A percentile compares a stretch with the other conserved stretches of the same genome.
Conservation (phyloP, 2,888 invertebrate genomes). For the Ochlodes sylvanus region DNA sequence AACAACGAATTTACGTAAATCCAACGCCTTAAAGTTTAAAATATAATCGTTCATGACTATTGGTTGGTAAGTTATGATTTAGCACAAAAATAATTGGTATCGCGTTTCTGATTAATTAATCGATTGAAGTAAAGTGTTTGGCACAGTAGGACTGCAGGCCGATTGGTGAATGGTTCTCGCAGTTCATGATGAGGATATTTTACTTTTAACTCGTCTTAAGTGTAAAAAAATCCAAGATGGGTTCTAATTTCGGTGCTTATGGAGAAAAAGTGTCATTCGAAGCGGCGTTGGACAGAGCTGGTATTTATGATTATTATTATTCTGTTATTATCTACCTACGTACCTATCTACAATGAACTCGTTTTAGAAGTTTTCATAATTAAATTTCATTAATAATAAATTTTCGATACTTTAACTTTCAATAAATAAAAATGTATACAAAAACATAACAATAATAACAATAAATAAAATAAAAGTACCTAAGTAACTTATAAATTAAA, state of each 20-base stretch:
- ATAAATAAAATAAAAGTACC: too few relatives aligned
- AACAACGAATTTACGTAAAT: too few relatives aligned
- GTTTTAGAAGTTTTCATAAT: too few relatives aligned
- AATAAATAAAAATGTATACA: too few relatives aligned
- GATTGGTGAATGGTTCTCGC: background rate
- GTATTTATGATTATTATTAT: conserved; percentile 17
- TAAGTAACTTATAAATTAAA: too few relatives aligned
- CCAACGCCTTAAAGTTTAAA: too few relatives aligned
- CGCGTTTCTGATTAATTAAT: conserved; percentile 20
- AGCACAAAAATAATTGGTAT: conserved; percentile 14
- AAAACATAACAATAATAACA: too few relatives aligned
- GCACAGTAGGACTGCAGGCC: conserved; percentile 7
- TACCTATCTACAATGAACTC: too few relatives aligned
- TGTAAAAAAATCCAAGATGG: conserved; percentile 30
- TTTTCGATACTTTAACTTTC: too few relatives aligned
- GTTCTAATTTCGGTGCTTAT: conserved; percentile 11
- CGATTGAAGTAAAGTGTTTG: conserved; percentile 9
- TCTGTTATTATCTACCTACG: too few relatives aligned
- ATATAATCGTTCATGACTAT: background rate
- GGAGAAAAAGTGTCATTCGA: conserved; percentile 45
- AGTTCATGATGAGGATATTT: background rate
- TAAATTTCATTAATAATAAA: too few relatives aligned
- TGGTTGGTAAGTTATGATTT: background rate
- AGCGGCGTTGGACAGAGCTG: conserved; percentile 44
- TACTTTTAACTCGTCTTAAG: background rate